Evolutionary conservation across 2,113 vertebrate genomes (phyloP), one percentile per base, ranked within the genome.

Genomic region (Myanophis thanlyinensis): DNA sequence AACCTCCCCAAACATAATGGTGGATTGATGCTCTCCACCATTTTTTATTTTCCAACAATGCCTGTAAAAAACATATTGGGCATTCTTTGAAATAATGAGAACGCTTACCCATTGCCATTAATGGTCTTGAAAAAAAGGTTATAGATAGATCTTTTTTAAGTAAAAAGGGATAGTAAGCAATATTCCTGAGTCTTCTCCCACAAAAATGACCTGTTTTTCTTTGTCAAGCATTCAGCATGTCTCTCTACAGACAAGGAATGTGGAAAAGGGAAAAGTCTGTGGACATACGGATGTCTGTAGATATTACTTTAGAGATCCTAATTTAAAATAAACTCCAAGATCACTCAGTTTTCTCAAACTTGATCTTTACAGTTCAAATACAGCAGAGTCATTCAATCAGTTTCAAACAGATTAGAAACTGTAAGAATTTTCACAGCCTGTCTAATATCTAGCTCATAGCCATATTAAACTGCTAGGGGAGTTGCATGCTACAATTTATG

Each of bases 281-380:
- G 20, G 35, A 80, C 6, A 44, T 44, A 44, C 18, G 22, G 18
- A 22, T 35, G 20, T 80, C 73, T 80, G 35, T 44, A 80, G 35
- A 44, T 44, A 80, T 44, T 40, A 80, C 20, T 8, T 80, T 80
- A 44, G 44, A 22, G 18, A 18, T 1, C 73, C 35, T 80, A 80
- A 22, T 80, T 80, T 40, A 80, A 80, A 40, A 44, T 67, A 80
- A 80, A 80, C 35, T 80, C 73, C 73, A 44, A 80, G 8, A 1
- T 88, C 80, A 11, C 35, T 89, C 0, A 91, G 48, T 9, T 93
- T 95, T 93, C 44, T 90, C 85, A 80, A 22, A 90, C 85, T 89
- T 5, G 0, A 35, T 18, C 46, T 0, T 13, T 49, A 30, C 11
- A 52, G n/a, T 44, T 54, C 88, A 54, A 93, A 30, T 87, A 88